phyloP scores from a whole-genome alignment of 2,888 invertebrate genomes.

The Cephus rjabovi region DNA sequence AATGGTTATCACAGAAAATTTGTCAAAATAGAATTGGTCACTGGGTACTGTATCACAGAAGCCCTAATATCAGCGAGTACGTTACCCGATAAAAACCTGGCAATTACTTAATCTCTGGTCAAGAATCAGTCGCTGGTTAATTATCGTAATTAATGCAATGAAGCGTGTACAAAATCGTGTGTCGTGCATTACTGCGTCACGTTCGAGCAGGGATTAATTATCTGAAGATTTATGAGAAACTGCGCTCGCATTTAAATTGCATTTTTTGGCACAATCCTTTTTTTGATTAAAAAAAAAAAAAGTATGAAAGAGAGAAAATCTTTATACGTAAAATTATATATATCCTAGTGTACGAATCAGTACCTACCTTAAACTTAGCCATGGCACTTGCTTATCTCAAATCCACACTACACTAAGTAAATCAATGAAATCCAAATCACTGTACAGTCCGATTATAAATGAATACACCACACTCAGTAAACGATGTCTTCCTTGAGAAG shows the following conservation, averaged over 20 bases:
- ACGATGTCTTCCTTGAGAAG: neutral
- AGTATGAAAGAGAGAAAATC: neutral
- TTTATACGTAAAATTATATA: neutral
- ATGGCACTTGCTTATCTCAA: slow-evolving; percentile 42
- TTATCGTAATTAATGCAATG: slow-evolving; percentile 47
- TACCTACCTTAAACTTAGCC: slow-evolving; percentile 57
- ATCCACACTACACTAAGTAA: slow-evolving; percentile 35
- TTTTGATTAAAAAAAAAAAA: neutral
- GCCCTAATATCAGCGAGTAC: slow-evolving; percentile 26
- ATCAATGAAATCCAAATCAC: neutral
- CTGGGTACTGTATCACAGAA: neutral
- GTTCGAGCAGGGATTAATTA: neutral
- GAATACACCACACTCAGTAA: slow-evolving; percentile 32
- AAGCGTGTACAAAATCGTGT: neutral
- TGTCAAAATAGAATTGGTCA: neutral
- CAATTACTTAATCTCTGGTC: slow-evolving; percentile 54
- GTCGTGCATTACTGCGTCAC: neutral
- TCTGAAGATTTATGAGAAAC: slow-evolving; percentile 1
- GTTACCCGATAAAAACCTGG: slow-evolving; percentile 43
- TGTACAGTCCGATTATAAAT: neutral
- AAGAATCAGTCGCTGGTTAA: slow-evolving; percentile 45
- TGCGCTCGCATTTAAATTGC: neutral
- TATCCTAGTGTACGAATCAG: neutral
- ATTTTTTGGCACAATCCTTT: neutral
- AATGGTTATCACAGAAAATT: neutral